Base-by-base conservation (phyloP, 2,888 invertebrate species). In the Scaptomyza reducta region DNA sequence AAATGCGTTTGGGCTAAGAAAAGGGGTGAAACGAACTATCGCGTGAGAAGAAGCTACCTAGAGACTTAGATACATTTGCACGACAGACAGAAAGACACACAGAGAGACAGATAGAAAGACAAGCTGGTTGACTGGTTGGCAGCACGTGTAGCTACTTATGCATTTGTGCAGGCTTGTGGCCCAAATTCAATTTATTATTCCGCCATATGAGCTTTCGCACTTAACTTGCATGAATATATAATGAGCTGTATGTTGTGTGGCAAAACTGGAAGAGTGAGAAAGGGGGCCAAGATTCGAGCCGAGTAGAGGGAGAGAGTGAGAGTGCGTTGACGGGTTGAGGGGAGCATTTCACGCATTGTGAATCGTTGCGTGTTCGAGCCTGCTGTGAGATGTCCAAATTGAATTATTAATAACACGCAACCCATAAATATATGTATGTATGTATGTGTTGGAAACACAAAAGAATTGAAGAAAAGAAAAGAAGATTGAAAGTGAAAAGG, bases 141-240 rank as follows among this genome's bases (percentile, higher is more conserved):
- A 66, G 64, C 75, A 73, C 68, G 70, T 68, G 70, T 67, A 59
- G 50, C 56, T 81, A 68, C 74, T 80, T 79, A 74, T 83, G 81
- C 79, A 77, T 55, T 70, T 84, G 71, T 74, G 60, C 58, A 54
- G 63, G 79, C 66, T 70, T 50, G 57, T 74, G 75, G 65, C 51
- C 70, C 53, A 66, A 82, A 78, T 85, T 83, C 80, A 79, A 82
- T 82, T 82, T 85, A 85, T 80, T 85, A 82, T 82, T 73, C 83
- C 76, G 49, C 67, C 70, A 82, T 82, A 82, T 82, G 83, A 85
- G 83, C 83, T 82, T 80, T 82, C 85, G 83, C 86, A 82, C 86
- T 85, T 85, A 79, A 82, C 81, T 85, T 73, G 83, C 80, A 82
- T 85, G 80, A 82, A 85, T 82, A 83, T 71, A 78, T 83, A 82